Base-by-base conservation (phyloP, 2,888 invertebrate species). In the Cryptocephalus moraei region DNA sequence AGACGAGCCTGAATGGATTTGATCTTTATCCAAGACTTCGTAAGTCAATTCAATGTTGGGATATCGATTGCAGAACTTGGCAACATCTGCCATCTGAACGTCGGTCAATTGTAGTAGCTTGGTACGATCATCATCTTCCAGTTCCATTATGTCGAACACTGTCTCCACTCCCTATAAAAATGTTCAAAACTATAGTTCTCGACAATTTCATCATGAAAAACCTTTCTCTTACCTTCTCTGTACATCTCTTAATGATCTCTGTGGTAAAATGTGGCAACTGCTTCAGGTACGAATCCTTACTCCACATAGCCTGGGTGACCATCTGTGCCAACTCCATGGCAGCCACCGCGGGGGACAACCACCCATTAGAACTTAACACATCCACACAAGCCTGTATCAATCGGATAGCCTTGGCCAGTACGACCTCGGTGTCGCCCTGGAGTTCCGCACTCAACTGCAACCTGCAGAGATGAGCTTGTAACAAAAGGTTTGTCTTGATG, bases 251-350 rank as follows among this genome's bases (percentile, higher is more conserved):
- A 55, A 97, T 85, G 47, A 92, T 83, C 0, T 94, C 96, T 0
- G 77, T 66, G 3, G 81, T 86, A 70, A 97, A 97, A 73, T 99
- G 96, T 1, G 99, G 99, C 66, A 99, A 72, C 66, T 99, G 99
- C 52, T 95, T 86, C 51, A 99, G 77, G 66, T 96, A 95, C 0
- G 94, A 92, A 73, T 99, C 99, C 71, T 95, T 96, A 62, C 90
- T 92, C 95, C 97, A 99, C 95, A 99, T 95, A 9, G 97, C 97
- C 73, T 99, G 99, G 0, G 99, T 99, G 2, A 93, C 91, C 97
- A 99, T 99, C 74, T 99, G 99, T 0, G 97, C 94, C 62, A 99
- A 75, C 73, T 99, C 99, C 99, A 99, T 99, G 61, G 97, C 96
- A 12, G 96, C 94, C 38, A 99, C 91, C 4, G 97, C 99, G 0